Base-by-base conservation (phyloP, 23 tunicate species). In the Ascidia mentula region DNA sequence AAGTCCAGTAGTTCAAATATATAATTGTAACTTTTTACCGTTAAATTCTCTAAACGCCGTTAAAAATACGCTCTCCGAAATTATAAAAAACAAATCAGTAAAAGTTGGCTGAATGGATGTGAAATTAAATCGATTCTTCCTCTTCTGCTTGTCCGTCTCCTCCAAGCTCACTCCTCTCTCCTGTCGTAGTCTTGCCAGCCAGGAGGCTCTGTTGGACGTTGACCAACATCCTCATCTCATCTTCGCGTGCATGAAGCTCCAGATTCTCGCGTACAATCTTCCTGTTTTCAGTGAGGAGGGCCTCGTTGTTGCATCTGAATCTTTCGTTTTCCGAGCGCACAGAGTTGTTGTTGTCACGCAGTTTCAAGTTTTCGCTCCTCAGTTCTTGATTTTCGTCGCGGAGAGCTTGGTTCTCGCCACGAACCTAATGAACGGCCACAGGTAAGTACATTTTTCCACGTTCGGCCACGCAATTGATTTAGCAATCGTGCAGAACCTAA, bases 331-430 rank as follows among this genome's bases (percentile, higher is more conserved):
- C 97, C 12, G 82, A 75, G 28, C 97, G 72, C 46, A 92, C 34
- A 15, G 82, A 38, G 53, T 45, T 77, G 85, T 92, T 92, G 89
- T 87, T 83, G 83, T 87, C 97, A 15, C 97, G 92, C 22, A 92
- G 84, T 69, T 87, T 83, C 40, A 87, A 36, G 65, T 87, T 92
- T 45, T 92, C 97, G 42, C 83, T 38, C 36, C 97, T 89, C n/a
- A 92, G 86, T 36, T 87, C 89, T 38, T 87, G 89, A 82, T 92
- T 92, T 36, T 92, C 97, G 72, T 92, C 92, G 28, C 97, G 82
- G 32, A 92, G 77, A 1, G 97, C 81, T 79, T 87, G 92, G 69
- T 87, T 92, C 69, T 92, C 97, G 24, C 84, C 82, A 36, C 97
- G 82, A 35, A 92, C 79, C 97, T 92, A 71, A 20, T n/a, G n/a